Evolutionary conservation across 92 coral and sea anemone species (phyloP).

Genomic region (Chrysogorgia sp.): DNA sequence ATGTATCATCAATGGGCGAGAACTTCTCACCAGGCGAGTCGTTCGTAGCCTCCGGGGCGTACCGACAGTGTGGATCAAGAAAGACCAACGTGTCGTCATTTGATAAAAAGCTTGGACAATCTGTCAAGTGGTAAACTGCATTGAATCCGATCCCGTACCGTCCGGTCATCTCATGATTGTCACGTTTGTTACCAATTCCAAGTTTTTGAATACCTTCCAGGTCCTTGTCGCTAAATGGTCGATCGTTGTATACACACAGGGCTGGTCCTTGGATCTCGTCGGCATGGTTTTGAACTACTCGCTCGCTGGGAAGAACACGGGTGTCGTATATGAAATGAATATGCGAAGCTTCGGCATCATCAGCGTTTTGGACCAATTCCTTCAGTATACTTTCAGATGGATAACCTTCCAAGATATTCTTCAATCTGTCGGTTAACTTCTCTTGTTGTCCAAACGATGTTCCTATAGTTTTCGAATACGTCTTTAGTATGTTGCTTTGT

Average conservation of each 20-base stretch:
- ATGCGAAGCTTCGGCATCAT: constrained; percentile 71
- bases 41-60: constrained; percentile 67
- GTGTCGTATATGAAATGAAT: constrained; percentile 72
- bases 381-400: constrained; percentile 70
- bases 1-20: neutral
- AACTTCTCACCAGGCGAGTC: constrained; percentile 67
- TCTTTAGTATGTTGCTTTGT: neutral
- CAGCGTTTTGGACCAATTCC: constrained; percentile 77
- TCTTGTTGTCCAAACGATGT: constrained; percentile 67
- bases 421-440: constrained; percentile 63
- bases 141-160: constrained; percentile 87
- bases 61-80: constrained; percentile 77
- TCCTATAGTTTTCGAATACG: constrained; percentile 5
- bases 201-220: constrained; percentile 71
- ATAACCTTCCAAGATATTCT: constrained; percentile 59
- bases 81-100: constrained; percentile 66
- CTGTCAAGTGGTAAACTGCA: constrained; percentile 80
- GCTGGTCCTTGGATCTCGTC: constrained; percentile 84
- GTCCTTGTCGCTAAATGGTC: constrained; percentile 70
- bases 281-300: constrained; percentile 60
- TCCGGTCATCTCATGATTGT: constrained; percentile 80
- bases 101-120: constrained; percentile 71
- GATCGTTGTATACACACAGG: constrained; percentile 76
- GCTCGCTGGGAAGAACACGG: constrained; percentile 45
- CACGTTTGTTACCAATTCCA: constrained; percentile 82